These are phyloP conservation scores for Ibidorhyncha struthersii DNA, from an alignment of 2,113 vertebrate species.

Conservation along the genomic window DNA sequence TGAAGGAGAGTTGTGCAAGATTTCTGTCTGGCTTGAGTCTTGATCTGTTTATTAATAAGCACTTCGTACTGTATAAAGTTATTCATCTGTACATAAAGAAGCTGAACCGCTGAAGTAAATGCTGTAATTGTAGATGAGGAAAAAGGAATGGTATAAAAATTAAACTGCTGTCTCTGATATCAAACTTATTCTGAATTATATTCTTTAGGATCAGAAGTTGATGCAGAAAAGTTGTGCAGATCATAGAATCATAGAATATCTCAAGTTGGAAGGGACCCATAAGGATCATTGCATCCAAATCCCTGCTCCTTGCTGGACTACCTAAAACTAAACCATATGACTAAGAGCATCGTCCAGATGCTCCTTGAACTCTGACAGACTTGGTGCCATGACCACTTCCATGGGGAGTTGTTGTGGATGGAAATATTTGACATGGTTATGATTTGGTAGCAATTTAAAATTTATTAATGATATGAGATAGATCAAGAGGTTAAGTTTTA, in stretches of 20 bases:
- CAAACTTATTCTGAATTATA: not conserved
- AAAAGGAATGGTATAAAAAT: not conserved
- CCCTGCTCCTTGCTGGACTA: not conserved
- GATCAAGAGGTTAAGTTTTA: no score
- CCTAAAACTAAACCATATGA: not conserved
- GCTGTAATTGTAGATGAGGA: not conserved
- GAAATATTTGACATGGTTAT: no score
- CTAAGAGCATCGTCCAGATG: accelerated
- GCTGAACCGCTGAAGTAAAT: not conserved
- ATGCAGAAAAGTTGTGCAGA: not conserved
- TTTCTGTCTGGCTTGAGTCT: not conserved
- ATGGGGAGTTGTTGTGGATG: not conserved
- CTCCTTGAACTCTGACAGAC: not conserved
- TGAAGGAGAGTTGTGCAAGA: not conserved
- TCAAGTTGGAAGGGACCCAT: no score
- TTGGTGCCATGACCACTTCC: not conserved
- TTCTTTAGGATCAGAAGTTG: not conserved
- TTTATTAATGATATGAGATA: no score
- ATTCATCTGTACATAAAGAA: not conserved
- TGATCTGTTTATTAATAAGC: not conserved
- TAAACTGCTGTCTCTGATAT: not conserved
- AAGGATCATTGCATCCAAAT: no score
- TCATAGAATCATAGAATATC: not conserved
- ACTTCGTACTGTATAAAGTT: not conserved
- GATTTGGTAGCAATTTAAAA: no score